Base-by-base conservation (phyloP, 2,113 vertebrate species). In the Zosterops japonicus region DNA sequence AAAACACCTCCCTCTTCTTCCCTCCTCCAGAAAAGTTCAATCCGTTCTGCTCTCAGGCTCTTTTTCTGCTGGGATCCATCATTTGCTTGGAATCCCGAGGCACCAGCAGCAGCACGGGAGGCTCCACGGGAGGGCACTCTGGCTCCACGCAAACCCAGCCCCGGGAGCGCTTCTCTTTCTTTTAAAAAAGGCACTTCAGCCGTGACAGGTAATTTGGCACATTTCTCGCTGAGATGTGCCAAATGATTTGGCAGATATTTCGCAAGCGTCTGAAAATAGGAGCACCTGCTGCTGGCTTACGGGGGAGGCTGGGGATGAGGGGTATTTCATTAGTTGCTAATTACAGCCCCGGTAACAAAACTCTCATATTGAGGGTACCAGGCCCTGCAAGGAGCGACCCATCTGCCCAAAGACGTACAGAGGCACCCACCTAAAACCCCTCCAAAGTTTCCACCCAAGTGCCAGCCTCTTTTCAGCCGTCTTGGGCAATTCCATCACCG, bases 131-230 rank as follows among this genome's bases (percentile, higher is more conserved):
- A 96, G 97, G 98, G 98, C 98, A 97, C 95, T 98, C 92, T 93
- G 46, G 94, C 33, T 94, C 97, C 94, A 46, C 87, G 36, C 68
- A 92, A 94, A 69, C 20, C 6, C 28, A 11, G 72, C 15, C 8
- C 12, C 22, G 2, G 35, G 31, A 67, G 6, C 89, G 57, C 96
- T 96, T 78, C 47, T 96, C 97, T 98, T 93, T 95, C 94, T 63
- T 96, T 67, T 83, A 39, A 96, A 96, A 96, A 95, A 97, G 95
- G 79, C 93, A 5, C 41, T 55, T 96, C 23, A 84, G 77, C 87
- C 68, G 59, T 97, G 98, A 97, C 97, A 97, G 97, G 95, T 97
- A 97, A 97, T 97, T 97, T 98, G 98, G 98, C 97, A 84, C 94
- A 69, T 95, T 96, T 95, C 96, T 85, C 53, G 33, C 72, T 76